A percentile compares a stretch with the other conserved stretches of the same genome.
Conservation (phyloP, 2,113 vertebrate species). For the Bucco capensis region DNA sequence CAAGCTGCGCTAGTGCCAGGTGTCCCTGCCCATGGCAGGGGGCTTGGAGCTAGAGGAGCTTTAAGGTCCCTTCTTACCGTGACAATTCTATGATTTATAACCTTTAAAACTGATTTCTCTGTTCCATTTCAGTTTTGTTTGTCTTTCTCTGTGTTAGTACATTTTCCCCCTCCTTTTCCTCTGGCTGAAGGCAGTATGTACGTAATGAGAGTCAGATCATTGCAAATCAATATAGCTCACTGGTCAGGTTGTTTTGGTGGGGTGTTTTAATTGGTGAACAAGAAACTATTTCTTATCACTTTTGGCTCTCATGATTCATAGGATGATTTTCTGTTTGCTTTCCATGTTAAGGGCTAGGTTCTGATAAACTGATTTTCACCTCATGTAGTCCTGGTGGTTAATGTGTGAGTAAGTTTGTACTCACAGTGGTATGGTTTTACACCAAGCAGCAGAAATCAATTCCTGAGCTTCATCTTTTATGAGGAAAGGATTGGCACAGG, state of each 20-base stretch:
- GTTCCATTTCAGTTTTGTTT: background rate
- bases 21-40: too few relatives aligned
- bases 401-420: background rate
- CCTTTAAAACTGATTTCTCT: too few relatives aligned
- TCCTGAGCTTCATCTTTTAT: background rate
- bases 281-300: background rate
- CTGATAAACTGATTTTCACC: background rate
- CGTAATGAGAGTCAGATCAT: background rate
- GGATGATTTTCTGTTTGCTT: background rate
- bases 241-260: accelerated
- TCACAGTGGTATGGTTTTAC: background rate
- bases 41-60: too few relatives aligned
- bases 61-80: too few relatives aligned
- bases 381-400: accelerated
- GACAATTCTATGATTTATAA: too few relatives aligned
- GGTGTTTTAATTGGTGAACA: background rate
- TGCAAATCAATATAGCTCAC: accelerated
- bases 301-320: background rate
- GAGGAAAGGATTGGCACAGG: background rate
- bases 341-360: background rate
- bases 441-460: accelerated
- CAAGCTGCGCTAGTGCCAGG: too few relatives aligned
- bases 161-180: background rate
- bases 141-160: background rate
- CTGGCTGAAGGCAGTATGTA: background rate